Conservation (phyloP, 2,797 vertebrate species). For the Tragopan temminckii region DNA sequence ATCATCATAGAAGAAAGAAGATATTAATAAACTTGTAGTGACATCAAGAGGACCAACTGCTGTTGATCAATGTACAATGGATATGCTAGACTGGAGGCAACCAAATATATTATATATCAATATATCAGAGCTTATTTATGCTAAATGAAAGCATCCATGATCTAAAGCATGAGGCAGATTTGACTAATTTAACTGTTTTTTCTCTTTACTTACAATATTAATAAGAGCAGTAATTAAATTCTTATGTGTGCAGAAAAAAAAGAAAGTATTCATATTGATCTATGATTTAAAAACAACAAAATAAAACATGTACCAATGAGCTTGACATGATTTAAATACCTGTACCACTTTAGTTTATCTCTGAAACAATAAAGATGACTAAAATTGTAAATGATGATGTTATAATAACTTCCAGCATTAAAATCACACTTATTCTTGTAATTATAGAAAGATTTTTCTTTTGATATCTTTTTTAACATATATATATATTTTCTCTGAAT, state of each 20-base stretch:
- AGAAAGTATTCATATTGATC: neutral
- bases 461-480: neutral
- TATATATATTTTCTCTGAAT: accelerated
- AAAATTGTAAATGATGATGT: neutral
- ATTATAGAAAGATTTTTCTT: neutral
- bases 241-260: neutral
- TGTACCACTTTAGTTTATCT: neutral
- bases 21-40: neutral
- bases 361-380: neutral
- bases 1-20: neutral
- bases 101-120: neutral
- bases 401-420: neutral
- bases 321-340: neutral
- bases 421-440: neutral
- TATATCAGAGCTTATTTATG: neutral
- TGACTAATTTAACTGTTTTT: neutral
- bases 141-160: neutral
- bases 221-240: neutral
- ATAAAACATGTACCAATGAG: accelerated
- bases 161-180: neutral
- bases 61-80: neutral
- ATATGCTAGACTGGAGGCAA: neutral
- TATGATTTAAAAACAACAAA: neutral
- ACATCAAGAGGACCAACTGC: slow-evolving; percentile 10
- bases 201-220: neutral